Conservation (phyloP, 1,140 invertebrate genomes). For the Kradibia gibbosae region DNA sequence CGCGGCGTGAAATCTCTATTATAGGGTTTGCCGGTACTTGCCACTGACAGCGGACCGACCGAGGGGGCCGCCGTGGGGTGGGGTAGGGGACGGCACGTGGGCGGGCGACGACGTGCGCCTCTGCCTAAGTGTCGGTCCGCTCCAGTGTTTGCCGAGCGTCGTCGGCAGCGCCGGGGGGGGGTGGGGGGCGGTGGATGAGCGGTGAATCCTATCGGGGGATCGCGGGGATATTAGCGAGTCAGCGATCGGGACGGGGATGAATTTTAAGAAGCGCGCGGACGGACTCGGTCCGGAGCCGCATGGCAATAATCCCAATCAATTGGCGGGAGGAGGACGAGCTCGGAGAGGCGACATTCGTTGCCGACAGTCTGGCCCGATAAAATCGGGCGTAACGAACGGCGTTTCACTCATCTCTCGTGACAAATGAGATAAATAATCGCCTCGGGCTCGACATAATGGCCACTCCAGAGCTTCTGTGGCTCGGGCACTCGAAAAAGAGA, state of each 20-base stretch:
- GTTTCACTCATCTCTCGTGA: slow-evolving; percentile 44
- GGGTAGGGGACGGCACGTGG: too few relatives aligned
- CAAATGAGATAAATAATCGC: slow-evolving; percentile 63
- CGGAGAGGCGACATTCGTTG: neutral
- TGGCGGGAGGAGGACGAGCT: neutral
- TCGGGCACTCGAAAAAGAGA: slow-evolving; percentile 50
- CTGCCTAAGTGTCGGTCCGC: too few relatives aligned
- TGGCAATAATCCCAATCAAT: too few relatives aligned
- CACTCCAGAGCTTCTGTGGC: slow-evolving; percentile 55
- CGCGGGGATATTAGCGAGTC: slow-evolving; percentile 43
- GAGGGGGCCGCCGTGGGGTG: too few relatives aligned
- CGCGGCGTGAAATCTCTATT: slow-evolving; percentile 71
- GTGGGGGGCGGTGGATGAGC: too few relatives aligned
- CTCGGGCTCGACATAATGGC: slow-evolving; percentile 50
- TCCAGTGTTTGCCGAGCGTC: too few relatives aligned
- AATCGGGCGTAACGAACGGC: neutral
- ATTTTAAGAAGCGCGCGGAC: neutral
- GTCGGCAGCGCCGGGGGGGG: neutral
- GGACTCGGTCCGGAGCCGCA: neutral
- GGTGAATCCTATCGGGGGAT: too few relatives aligned
- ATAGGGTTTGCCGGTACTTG: slow-evolving; percentile 54
- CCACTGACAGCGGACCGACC: too few relatives aligned
- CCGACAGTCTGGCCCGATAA: neutral
- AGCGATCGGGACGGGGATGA: slow-evolving; percentile 2
- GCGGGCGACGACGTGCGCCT: too few relatives aligned